Conservation (phyloP, 2,888 invertebrate genomes). For the Escarpia spicata region DNA sequence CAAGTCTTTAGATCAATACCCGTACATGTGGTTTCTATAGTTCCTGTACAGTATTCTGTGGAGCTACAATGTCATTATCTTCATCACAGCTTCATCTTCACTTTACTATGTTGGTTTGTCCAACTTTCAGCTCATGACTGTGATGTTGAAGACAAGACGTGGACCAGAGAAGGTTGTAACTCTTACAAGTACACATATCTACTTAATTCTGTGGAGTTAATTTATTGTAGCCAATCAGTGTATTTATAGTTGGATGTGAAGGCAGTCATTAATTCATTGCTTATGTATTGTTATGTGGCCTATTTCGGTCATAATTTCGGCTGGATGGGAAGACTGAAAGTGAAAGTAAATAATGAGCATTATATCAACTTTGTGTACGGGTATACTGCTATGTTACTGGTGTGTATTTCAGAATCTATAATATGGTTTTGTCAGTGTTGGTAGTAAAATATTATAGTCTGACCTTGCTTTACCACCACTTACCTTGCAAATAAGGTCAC, state of each 20-base stretch:
- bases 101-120: background rate
- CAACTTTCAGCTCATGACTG: background rate
- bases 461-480: no score
- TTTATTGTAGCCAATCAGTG: background rate
- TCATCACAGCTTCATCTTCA: background rate
- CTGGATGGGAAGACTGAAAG: background rate
- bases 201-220: background rate
- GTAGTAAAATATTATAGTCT: background rate
- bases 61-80: background rate
- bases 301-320: background rate
- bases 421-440: background rate
- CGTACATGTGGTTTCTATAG: background rate
- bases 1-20: background rate
- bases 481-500: no score
- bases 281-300: background rate
- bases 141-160: background rate
- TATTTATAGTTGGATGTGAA: background rate
- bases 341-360: background rate
- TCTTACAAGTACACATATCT: background rate
- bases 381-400: background rate
- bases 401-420: background rate
- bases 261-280: background rate
- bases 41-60: background rate
- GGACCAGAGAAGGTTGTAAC: background rate
- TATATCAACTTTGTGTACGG: background rate